Conservation (phyloP, 2,113 vertebrate species). For the Opisthocomus hoazin region DNA sequence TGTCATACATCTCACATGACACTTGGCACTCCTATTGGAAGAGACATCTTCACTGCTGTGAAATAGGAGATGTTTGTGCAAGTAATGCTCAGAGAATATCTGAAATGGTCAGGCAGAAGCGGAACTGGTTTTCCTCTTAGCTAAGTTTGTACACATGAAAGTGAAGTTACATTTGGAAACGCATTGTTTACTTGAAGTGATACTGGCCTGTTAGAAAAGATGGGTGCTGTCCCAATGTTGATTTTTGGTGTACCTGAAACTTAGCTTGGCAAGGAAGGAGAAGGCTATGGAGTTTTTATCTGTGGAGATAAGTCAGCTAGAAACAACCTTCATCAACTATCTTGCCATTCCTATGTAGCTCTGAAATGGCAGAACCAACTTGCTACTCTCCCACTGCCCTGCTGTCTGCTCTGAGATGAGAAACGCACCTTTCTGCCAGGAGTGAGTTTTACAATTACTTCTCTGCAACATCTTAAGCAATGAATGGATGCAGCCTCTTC, state of each 20-base stretch:
- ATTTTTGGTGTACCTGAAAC: background rate
- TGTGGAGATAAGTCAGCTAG: background rate
- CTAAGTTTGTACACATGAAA: background rate
- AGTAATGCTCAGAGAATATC: background rate
- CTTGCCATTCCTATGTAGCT: background rate
- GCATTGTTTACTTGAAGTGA: background rate
- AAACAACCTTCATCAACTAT: background rate
- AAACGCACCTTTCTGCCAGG: background rate
- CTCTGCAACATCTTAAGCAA: background rate
- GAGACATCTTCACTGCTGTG: background rate
- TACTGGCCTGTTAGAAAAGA: fast-evolving
- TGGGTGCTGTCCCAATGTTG: background rate
- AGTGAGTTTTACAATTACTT: fast-evolving
- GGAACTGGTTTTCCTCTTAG: background rate
- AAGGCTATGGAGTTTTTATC: background rate
- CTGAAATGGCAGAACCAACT: background rate
- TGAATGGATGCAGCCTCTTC: background rate
- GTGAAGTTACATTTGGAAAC: background rate
- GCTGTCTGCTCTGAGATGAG: background rate
- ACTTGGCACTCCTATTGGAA: background rate
- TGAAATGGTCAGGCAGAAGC: background rate
- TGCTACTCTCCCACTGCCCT: background rate
- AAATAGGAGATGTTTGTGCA: background rate
- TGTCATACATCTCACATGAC: background rate
- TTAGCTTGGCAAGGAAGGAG: background rate